Evolutionary conservation across 2,113 vertebrate genomes (phyloP).

Genomic region (Suricata suricatta): DNA sequence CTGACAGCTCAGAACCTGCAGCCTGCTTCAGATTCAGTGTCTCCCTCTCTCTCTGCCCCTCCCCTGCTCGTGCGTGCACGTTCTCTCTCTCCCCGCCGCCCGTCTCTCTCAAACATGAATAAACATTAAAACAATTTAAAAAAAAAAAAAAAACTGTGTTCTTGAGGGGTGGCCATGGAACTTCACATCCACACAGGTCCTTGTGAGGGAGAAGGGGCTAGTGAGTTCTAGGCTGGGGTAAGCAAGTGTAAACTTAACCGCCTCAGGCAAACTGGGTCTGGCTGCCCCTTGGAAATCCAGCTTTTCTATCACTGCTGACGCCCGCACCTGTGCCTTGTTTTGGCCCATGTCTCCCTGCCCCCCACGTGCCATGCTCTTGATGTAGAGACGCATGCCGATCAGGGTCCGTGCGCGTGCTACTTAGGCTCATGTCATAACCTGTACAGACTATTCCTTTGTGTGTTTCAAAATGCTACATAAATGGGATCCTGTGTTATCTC

Average conservation of each 20-base stretch:
- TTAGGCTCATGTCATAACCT: neutral
- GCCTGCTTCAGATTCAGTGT: too few species aligned
- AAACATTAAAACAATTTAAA: too few species aligned
- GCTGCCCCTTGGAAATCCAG: neutral
- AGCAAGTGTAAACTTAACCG: neutral
- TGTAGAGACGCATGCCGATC: neutral
- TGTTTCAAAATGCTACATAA: conserved; percentile 20
- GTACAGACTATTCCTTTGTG: neutral
- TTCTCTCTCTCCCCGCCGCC: too few species aligned
- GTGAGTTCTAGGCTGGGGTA: neutral
- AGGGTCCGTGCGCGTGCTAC: neutral
- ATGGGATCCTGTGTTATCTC: neutral
- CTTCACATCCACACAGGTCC: neutral
- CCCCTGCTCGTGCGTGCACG: rapidly evolving
- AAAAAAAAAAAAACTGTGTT: neutral
- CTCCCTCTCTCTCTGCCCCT: too few species aligned
- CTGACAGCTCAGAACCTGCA: too few species aligned
- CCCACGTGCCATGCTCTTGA: neutral
- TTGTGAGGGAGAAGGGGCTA: neutral
- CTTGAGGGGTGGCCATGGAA: neutral
- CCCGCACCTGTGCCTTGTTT: neutral
- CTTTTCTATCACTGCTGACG: neutral
- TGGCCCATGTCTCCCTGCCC: neutral
- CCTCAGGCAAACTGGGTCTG: neutral
- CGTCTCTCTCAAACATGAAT: too few species aligned